These are phyloP conservation scores for Monopterus albus DNA, from an alignment of 2,113 vertebrate genomes.

Conservation along the genomic window DNA sequence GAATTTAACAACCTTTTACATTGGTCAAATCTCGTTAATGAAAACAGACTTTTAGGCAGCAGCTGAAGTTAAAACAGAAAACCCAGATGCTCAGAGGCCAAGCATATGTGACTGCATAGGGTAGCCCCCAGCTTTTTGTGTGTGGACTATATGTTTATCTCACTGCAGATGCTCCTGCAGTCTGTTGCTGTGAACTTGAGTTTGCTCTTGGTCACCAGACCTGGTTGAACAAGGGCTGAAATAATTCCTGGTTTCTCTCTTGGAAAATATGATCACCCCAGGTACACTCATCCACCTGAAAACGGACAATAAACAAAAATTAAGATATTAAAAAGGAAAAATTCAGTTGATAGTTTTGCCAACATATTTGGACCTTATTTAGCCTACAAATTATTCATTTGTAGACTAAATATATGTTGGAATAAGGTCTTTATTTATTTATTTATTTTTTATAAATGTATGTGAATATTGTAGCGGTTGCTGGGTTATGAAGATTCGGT, in stretches of 20 bases:
- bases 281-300: background rate
- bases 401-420: too few relatives aligned
- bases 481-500: too few relatives aligned
- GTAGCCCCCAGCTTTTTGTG: conserved; percentile 34
- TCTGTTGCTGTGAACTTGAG: background rate
- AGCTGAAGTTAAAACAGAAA: conserved; percentile 35
- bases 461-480: too few relatives aligned
- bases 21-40: conserved; percentile 13
- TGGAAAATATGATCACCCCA: conserved; percentile 6
- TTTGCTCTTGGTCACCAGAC: conserved; percentile 11
- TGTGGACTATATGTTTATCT: conserved; percentile 15
- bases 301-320: background rate
- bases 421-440: too few relatives aligned
- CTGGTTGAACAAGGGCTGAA: background rate
- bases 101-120: conserved; percentile 31
- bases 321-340: background rate
- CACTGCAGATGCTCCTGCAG: conserved; percentile 10
- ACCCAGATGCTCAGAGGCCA: conserved; percentile 41
- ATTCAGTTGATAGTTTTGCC: too few relatives aligned
- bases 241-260: conserved; percentile 3
- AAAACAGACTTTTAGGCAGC: background rate
- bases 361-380: too few relatives aligned
- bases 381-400: too few relatives aligned
- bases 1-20: background rate
- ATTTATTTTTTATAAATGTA: too few relatives aligned